Evolutionary conservation across 2,888 invertebrate genomes (phyloP).

Genomic region (Sicus ferrugineus): DNA sequence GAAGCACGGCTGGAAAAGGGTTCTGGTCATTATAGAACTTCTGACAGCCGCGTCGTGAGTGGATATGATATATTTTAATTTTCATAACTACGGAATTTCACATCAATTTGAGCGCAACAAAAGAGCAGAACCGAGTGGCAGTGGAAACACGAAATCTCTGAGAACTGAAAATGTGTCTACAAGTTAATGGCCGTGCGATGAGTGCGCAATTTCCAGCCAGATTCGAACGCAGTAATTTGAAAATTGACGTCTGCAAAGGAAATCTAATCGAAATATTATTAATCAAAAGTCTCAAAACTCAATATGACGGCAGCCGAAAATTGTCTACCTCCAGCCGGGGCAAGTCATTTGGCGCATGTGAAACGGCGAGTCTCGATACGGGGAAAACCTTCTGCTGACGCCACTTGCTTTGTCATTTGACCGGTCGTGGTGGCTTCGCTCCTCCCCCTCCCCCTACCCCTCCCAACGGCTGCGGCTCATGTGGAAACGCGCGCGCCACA

Average conservation of each 20-base stretch:
- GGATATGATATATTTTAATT: too few species aligned
- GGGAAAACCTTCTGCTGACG: slow-evolving; percentile 21
- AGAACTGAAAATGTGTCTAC: background rate
- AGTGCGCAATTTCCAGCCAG: slow-evolving; percentile 15
- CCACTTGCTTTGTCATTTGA: slow-evolving; percentile 27
- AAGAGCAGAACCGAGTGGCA: background rate
- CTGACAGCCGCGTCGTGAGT: background rate
- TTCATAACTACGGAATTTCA: slow-evolving; percentile 12
- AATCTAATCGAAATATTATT: slow-evolving; percentile 15
- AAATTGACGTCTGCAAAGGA: background rate
- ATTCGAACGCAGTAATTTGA: background rate
- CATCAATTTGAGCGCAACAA: background rate
- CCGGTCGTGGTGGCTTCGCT: too few species aligned
- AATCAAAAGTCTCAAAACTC: slow-evolving; percentile 10
- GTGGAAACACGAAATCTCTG: background rate
- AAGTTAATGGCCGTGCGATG: slow-evolving; percentile 19
- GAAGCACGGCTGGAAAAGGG: too few species aligned
- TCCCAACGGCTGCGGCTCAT: background rate
- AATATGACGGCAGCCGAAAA: background rate
- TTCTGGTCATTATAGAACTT: too few species aligned
- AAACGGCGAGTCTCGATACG: too few species aligned
- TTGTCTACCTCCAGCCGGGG: slow-evolving; percentile 2
- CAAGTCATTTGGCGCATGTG: background rate
- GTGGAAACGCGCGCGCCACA: slow-evolving; percentile 9
- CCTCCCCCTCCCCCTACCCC: too few species aligned